These are phyloP conservation scores for Drosophila acutilabella DNA, from an alignment of 2,888 invertebrate genomes.

Conservation along the genomic window DNA sequence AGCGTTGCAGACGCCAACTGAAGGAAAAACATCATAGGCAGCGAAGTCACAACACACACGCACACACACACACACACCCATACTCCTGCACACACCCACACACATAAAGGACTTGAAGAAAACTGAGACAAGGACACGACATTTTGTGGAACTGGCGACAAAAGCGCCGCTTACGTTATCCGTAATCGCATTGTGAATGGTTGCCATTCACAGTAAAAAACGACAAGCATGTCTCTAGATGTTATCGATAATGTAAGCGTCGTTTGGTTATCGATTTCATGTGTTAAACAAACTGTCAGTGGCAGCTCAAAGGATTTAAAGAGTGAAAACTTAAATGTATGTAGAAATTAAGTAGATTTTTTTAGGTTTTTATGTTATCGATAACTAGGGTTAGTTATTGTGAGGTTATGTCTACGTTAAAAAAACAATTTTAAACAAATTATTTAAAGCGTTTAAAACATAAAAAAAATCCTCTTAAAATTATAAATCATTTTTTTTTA, in stretches of 20 bases:
- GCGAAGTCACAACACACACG: conserved; percentile 26
- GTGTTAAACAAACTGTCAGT: neutral
- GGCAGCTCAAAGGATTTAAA: neutral
- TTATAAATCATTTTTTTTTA: too few relatives aligned
- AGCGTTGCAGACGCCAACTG: conserved; percentile 43
- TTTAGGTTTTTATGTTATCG: neutral
- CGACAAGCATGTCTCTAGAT: conserved; percentile 11
- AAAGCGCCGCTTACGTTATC: conserved; percentile 36
- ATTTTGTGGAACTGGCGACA: conserved; percentile 19
- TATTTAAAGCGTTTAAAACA: too few relatives aligned
- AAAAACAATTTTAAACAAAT: too few relatives aligned
- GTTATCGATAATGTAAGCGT: conserved; percentile 12
- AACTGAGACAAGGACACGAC: conserved; percentile 20
- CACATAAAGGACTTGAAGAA: conserved; percentile 1
- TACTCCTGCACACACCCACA: conserved; percentile 1
- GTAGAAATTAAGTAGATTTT: neutral
- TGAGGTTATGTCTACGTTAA: too few relatives aligned
- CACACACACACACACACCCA: conserved; percentile 14
- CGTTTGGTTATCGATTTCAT: neutral
- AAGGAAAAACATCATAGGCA: conserved; percentile 19
- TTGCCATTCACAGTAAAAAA: neutral
- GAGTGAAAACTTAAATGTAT: neutral
- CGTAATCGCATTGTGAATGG: neutral
- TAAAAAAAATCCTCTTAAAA: neutral
- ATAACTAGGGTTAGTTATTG: neutral